Evolutionary conservation across 2,113 vertebrate genomes (phyloP), one percentile per base, ranked within the genome.

Genomic region (Hoplias malabaricus): DNA sequence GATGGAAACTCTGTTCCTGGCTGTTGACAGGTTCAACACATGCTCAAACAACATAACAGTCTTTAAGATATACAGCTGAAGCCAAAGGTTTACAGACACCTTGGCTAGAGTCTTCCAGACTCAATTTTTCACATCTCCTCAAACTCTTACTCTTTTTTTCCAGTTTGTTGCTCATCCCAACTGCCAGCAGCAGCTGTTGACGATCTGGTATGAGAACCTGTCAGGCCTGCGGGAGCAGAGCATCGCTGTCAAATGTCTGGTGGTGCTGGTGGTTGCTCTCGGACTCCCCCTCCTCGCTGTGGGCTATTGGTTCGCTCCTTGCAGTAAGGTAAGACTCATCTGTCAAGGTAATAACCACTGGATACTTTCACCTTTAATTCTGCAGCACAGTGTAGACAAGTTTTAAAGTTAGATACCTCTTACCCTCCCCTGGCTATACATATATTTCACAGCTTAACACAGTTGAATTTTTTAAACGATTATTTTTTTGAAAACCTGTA

Each of bases 101-200:
- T n/a, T n/a, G n/a, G n/a, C n/a, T n/a, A n/a, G n/a, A n/a, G n/a
- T 67, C 63, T 21, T 4, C n/a, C 40, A 25, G 3, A 9, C 50
- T 16, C 31, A 27, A 19, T 38, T 21, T 16, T 11, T 23, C 9
- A 36, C 8, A 25, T 12, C 34, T 31, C 7, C n/a, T 56, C 10
- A 23, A 12, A 40, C 36, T 29, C 14, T n/a, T n/a, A 31, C 36
- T 0, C 75, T 14, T 42, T 19, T 77, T 77, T 73, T 83, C 38
- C 90, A 96, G 95, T 96, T 96, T 81, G 95, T 96, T 83, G 95
- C 95, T 53, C 95, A 96, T 85, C 95, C 95, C 69, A 96, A 96
- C 89, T 96, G 95, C 86, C 95, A 96, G 88, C 95, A 96, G 63
- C 95, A 96, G 87, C 90, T 96, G 12, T 83, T 96, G 89, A 94